Evolutionary conservation across 2,888 invertebrate species (phyloP).

Genomic region (Coleophora deauratella): DNA sequence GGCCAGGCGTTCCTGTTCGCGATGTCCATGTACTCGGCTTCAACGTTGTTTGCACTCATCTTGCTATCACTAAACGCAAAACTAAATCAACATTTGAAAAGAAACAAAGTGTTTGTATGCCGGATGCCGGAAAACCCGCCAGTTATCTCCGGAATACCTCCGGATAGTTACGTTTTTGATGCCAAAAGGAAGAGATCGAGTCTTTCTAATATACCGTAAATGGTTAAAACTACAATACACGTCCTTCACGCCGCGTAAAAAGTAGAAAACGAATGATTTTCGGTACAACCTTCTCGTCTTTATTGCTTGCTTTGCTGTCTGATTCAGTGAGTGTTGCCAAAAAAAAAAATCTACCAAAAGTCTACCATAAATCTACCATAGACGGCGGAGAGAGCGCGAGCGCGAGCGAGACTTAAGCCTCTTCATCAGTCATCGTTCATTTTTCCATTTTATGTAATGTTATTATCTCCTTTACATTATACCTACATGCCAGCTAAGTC

Average conservation of each 20-base stretch:
- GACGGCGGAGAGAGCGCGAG: no score
- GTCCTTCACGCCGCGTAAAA: neutral
- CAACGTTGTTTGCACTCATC: slow-evolving; percentile 57
- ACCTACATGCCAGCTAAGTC: no score
- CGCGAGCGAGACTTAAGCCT: no score
- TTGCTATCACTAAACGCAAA: slow-evolving; percentile 30
- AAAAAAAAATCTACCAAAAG: slow-evolving; percentile 8
- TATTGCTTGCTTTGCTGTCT: slow-evolving; percentile 26
- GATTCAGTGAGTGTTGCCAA: slow-evolving; percentile 26
- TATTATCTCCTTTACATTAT: no score
- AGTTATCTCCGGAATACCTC: neutral
- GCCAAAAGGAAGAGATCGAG: no score
- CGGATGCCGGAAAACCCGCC: slow-evolving; percentile 29
- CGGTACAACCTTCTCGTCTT: slow-evolving; percentile 11
- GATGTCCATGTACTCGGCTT: slow-evolving; percentile 83
- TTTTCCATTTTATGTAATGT: no score
- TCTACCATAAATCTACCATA: slow-evolving; percentile 1
- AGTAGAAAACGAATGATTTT: slow-evolving; percentile 1
- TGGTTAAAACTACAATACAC: neutral
- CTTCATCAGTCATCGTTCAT: no score
- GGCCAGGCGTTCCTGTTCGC: slow-evolving; percentile 81
- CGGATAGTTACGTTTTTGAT: neutral
- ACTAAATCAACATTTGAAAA: slow-evolving; percentile 30
- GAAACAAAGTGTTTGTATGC: slow-evolving; percentile 25
- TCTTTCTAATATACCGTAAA: neutral